Evolutionary conservation across 2,797 vertebrate genomes (phyloP).

Genomic region (Spondyliosoma cantharus): DNA sequence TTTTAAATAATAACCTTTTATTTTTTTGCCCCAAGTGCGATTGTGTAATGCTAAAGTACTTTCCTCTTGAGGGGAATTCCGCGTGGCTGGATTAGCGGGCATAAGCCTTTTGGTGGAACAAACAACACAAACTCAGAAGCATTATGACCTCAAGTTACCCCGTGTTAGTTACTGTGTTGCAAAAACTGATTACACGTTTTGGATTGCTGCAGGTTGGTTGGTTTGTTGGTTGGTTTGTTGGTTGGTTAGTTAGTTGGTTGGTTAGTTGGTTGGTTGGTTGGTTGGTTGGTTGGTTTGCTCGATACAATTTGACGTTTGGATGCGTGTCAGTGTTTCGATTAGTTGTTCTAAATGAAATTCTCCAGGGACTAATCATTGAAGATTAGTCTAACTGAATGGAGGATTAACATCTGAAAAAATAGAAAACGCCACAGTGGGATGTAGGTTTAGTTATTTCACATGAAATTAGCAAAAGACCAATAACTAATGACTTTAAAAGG

Average conservation of each 20-base stretch:
- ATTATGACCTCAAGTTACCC: constrained; percentile 24
- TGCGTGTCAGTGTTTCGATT: background rate
- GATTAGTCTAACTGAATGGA: constrained; percentile 9
- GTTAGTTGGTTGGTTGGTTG: constrained; percentile 17
- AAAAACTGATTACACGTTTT: too few relatives aligned
- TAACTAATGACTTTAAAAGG: background rate
- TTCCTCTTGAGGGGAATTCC: constrained; percentile 29
- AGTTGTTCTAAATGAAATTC: constrained; percentile 18
- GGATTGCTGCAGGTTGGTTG: background rate
- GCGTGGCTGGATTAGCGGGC: constrained; percentile 45
- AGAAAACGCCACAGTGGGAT: constrained; percentile 3
- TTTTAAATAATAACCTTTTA: constrained; percentile 27
- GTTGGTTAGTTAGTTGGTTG: constrained; percentile 14
- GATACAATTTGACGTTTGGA: background rate
- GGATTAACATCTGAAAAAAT: constrained; percentile 30
- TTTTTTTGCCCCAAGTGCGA: constrained; percentile 35
- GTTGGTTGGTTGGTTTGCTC: constrained; percentile 16
- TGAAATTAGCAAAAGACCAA: constrained; percentile 2
- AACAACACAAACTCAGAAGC: constrained; percentile 24
- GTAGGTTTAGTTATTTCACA: constrained; percentile 2
- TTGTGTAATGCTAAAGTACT: constrained; percentile 54
- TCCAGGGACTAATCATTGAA: constrained; percentile 14
- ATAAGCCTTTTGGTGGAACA: constrained; percentile 38
- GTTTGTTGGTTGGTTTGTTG: too few relatives aligned
- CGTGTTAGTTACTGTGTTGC: background rate